Evolutionary conservation across 2,797 vertebrate species (phyloP).

Genomic region (Sparus aurata): DNA sequence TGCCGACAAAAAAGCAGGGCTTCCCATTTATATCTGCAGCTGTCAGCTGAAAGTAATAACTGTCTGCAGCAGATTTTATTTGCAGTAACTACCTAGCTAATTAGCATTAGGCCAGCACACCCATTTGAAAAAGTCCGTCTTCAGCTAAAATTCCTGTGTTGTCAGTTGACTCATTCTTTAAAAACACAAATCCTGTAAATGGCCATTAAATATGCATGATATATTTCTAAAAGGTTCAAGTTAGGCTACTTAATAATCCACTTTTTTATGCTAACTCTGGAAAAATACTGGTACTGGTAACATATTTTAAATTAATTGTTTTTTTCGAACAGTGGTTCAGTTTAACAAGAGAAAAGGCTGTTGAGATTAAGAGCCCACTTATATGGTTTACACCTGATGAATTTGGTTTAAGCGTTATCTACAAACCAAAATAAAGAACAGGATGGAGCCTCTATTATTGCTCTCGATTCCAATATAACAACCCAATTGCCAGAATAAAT

Average conservation of each 20-base stretch:
- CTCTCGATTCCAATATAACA: not conserved
- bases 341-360: not conserved
- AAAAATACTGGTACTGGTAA: not conserved
- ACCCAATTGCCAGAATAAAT: no score
- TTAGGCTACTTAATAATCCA: not conserved
- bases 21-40: not conserved
- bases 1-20: not conserved
- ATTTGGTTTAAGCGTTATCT: not conserved
- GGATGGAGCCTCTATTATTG: not conserved
- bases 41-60: not conserved
- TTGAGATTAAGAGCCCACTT: not conserved
- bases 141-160: conserved; percentile 8
- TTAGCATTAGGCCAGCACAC: not conserved
- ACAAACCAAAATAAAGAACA: not conserved
- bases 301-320: not conserved
- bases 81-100: not conserved
- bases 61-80: not conserved
- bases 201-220: not conserved
- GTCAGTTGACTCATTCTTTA: not conserved
- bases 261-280: not conserved
- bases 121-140: not conserved
- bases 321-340: not conserved
- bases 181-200: not conserved
- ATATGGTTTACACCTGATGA: not conserved
- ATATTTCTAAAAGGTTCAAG: not conserved